A percentile compares a stretch with the other conserved stretches of the same genome.
These are phyloP conservation scores for Byasa hedistus DNA, from an alignment of 2,888 invertebrate species.

Conservation along the genomic window DNA sequence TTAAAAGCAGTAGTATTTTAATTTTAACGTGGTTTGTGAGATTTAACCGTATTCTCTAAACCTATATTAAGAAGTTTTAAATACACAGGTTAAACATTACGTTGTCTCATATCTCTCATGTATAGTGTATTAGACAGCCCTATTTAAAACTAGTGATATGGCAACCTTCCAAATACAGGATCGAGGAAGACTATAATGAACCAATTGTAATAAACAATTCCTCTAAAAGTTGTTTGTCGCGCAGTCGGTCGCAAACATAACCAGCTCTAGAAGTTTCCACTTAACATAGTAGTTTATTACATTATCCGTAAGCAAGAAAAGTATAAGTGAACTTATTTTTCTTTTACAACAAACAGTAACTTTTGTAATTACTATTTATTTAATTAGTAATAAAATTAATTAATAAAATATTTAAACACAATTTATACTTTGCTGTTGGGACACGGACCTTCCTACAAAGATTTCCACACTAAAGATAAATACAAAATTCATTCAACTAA, in stretches of 20 bases:
- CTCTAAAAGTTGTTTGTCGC: slow-evolving; percentile 25
- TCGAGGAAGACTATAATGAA: slow-evolving; percentile 24
- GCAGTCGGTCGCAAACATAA: not conserved
- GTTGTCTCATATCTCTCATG: not conserved
- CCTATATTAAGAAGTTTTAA: not conserved
- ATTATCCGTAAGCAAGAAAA: not conserved
- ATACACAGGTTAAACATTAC: not conserved
- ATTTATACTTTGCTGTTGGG: too few relatives aligned
- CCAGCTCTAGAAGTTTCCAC: slow-evolving; percentile 2
- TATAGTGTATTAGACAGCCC: slow-evolving; percentile 3
- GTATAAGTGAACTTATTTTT: too few relatives aligned
- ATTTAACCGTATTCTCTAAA: not conserved
- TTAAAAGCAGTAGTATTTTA: not conserved
- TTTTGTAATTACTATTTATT: not conserved
- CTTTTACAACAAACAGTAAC: not conserved
- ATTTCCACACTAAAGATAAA: too few relatives aligned
- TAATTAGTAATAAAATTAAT: not conserved
- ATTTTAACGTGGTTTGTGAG: not conserved
- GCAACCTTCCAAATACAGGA: slow-evolving; percentile 31
- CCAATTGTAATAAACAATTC: slow-evolving; percentile 29
- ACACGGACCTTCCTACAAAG: too few relatives aligned
- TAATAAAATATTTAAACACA: too few relatives aligned
- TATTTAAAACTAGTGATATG: slow-evolving; percentile 17
- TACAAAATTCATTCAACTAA: too few relatives aligned
- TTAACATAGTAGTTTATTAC: not conserved